Percentiles rank a stretch among this genome's conserved stretches.
These are phyloP conservation scores for Anomalospiza imberbis DNA, from an alignment of 2,797 vertebrate genomes.

Conservation along the genomic window DNA sequence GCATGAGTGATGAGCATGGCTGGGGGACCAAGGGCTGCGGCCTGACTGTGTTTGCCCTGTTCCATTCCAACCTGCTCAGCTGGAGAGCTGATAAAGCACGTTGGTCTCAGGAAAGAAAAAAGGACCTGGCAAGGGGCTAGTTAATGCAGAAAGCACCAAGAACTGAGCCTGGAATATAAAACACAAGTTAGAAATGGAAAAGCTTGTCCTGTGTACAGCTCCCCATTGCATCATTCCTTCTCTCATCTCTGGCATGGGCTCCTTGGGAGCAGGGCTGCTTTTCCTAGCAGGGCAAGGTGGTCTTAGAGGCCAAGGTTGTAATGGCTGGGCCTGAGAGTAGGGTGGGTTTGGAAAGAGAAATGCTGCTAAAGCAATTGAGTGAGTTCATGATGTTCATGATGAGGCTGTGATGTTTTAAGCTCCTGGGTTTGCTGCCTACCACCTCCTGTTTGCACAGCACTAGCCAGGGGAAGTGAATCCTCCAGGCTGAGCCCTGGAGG, in stretches of 20 bases:
- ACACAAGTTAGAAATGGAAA: background rate
- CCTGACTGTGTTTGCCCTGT: background rate
- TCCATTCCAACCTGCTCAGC: background rate
- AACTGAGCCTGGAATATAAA: background rate
- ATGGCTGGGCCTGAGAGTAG: background rate
- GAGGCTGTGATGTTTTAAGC: background rate
- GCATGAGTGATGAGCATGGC: no score
- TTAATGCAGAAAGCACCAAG: background rate
- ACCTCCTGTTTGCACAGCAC: background rate
- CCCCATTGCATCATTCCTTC: background rate
- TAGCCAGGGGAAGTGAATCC: background rate
- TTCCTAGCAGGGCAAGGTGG: background rate
- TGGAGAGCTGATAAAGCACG: background rate
- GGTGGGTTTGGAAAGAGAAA: background rate
- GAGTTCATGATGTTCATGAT: background rate
- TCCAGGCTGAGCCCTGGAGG: background rate
- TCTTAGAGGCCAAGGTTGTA: no score
- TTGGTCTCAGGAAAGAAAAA: background rate
- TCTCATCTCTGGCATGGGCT: background rate
- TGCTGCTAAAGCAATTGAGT: background rate
- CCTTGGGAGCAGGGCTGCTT: background rate
- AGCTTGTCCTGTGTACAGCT: background rate
- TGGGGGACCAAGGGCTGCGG: background rate
- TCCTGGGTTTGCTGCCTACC: background rate
- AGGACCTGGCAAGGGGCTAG: background rate